Base-by-base conservation (phyloP, 2,113 vertebrate species). In the Hippolais icterina region DNA sequence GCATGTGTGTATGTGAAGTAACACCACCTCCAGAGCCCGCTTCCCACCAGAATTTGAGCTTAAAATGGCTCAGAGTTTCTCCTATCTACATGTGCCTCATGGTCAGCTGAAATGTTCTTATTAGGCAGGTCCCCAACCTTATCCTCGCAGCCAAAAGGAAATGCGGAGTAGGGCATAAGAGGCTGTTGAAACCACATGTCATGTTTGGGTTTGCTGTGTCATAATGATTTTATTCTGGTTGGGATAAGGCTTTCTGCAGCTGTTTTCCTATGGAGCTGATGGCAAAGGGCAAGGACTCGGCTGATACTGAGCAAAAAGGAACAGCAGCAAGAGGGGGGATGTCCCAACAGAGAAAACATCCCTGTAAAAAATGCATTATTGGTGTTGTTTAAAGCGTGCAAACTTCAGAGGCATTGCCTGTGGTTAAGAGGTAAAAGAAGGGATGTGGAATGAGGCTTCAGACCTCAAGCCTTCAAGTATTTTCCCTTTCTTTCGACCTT, bases 171-270 rank as follows among this genome's bases (percentile, higher is more conserved):
- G 83, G 88, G 94, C 69, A 76, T 75, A 63, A 97, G 89, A 95
- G 83, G 94, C 81, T 97, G 96, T 95, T 88, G 91, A 97, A 97
- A 95, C 96, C 91, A 70, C 92, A 96, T 21, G 56, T 95, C 94
- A 91, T 49, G 46, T 96, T 95, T 85, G 94, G 95, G 97, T 96
- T 96, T 84, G 74, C 94, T 96, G 65, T 95, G 87, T 96, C 90
- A 96, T 83, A 97, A 96, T 94, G 96, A 93, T 92, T 97, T 97
- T 96, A 96, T 92, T 96, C 93, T 68, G 88, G 96, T 95, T 59
- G 74, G 53, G 78, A 94, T 83, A 91, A 96, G 90, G 88, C 65
- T 92, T 95, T 94, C 86, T 94, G 96, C 95, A 91, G 91, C 83
- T 96, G 89, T 92, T 95, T 96, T 95, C 95, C 93, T 95, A 91